These are phyloP conservation scores for Pseudonaja textilis DNA, from an alignment of 2,113 vertebrate species.

Conservation along the genomic window DNA sequence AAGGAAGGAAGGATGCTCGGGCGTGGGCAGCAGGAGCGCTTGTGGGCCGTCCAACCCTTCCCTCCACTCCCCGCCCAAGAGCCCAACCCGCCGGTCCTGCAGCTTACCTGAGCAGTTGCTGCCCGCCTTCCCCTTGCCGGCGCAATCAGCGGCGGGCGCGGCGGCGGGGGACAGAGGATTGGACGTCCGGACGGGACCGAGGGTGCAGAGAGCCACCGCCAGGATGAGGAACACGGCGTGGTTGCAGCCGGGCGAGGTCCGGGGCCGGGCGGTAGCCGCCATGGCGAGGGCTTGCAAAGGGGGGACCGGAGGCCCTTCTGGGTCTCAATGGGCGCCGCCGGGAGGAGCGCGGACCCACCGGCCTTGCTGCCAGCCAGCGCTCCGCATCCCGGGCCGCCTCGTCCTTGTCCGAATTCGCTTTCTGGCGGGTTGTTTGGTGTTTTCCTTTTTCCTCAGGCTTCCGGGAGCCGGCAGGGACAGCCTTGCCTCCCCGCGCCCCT, in stretches of 20 bases:
- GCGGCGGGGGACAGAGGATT: slow-evolving; percentile 69
- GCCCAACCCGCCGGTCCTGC: background rate
- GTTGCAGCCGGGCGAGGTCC: slow-evolving; percentile 43
- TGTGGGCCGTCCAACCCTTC: too few relatives aligned
- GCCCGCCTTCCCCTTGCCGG: slow-evolving; percentile 70
- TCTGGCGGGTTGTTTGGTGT: background rate
- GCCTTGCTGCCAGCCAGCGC: background rate
- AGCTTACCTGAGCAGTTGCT: slow-evolving; percentile 74
- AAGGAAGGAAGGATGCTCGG: background rate
- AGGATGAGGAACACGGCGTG: slow-evolving; percentile 63
- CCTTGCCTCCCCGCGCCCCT: background rate
- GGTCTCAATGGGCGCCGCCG: slow-evolving; percentile 46
- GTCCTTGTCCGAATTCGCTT: background rate
- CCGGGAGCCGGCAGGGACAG: background rate
- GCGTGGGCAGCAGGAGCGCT: background rate
- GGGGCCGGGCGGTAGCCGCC: slow-evolving; percentile 42
- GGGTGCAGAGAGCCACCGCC: slow-evolving; percentile 51
- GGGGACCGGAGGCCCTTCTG: slow-evolving; percentile 32
- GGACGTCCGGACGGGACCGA: slow-evolving; percentile 66
- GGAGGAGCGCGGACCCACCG: slow-evolving; percentile 44
- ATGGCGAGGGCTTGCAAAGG: slow-evolving; percentile 38
- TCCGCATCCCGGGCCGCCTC: slow-evolving; percentile 11
- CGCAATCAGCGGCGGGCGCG: slow-evolving; percentile 64
- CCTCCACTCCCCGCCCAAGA: background rate
- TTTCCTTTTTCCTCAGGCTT: too few relatives aligned